phyloP scores from a whole-genome alignment of 2,113 vertebrate species.

The Rana temporaria region DNA sequence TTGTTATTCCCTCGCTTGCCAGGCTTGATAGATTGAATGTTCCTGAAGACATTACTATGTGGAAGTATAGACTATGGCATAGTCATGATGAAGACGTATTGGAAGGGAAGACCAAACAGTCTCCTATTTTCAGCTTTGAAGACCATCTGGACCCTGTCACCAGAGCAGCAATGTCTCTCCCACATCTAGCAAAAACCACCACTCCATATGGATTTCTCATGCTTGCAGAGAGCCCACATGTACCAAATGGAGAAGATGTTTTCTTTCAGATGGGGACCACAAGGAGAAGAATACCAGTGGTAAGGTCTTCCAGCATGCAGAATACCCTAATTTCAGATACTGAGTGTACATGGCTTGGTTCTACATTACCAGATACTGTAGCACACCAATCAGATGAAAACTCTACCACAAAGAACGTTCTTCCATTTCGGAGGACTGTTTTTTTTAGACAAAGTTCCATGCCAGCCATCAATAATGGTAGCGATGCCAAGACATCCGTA shows the following conservation, averaged over 20 bases:
- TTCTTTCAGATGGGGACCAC: constrained; percentile 63
- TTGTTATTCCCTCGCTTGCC: constrained; percentile 75
- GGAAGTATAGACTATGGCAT: constrained; percentile 21
- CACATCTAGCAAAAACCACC: constrained; percentile 74
- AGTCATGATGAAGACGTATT: neutral
- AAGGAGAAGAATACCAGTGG: neutral
- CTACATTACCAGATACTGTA: neutral
- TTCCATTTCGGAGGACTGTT: neutral
- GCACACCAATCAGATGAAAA: neutral
- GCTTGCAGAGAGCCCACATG: constrained; percentile 77
- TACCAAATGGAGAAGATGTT: constrained; percentile 74
- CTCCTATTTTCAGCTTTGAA: fast-evolving
- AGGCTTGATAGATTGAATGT: constrained; percentile 48
- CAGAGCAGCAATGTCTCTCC: constrained; percentile 70
- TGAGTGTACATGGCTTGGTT: neutral
- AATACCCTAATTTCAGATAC: neutral
- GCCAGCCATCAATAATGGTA: neutral
- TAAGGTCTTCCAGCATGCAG: neutral
- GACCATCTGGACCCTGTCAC: constrained; percentile 65
- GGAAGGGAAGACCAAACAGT: constrained; percentile 21
- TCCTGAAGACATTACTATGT: constrained; percentile 30
- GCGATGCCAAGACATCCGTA: neutral
- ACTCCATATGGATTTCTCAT: constrained; percentile 73
- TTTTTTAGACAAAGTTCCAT: constrained; percentile 18
- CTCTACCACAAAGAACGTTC: neutral